Base-by-base conservation (phyloP, 2,888 invertebrate species). In the Tipula helvola region DNA sequence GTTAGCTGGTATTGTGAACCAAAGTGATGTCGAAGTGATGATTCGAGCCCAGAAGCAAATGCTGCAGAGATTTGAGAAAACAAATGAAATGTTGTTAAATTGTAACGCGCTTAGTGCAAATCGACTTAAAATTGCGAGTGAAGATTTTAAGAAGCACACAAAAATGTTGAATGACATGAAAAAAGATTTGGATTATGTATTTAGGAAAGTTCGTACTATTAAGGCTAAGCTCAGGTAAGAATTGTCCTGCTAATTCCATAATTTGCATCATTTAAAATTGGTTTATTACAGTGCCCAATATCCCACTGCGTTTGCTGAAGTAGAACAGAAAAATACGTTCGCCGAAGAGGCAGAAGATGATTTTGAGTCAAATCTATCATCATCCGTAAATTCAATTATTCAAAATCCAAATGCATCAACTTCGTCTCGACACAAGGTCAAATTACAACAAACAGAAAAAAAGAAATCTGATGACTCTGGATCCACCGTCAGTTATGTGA, bases 41-140 rank as follows among this genome's bases (percentile, higher is more conserved):
- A 97, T 98, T 88, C 92, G 96, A 88, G 97, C 97, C 3, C 98
- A 98, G 90, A 97, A 97, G 91, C 97, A 97, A 92, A 98, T 98
- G 98, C 91, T 99, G 39, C 97, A 97, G 89, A 93, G 99, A 87
- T 99, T 99, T 92, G 99, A 99, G 90, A 99, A 99, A 91, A 99
- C 99, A 0, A 99, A 99, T 90, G 99, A 99, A 92, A 99, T 99
- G 99, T 92, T 99, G 42, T 95, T 97, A 10, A 99, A 99, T 91
- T 99, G 99, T 90, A 98, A 98, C 91, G 96, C 97, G 18, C 91
- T 99, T n/a, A 97, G 98, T 0, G 95, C 96, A 3, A 95, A 95
- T 88, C 94, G 99, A 12, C 93, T 97, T 87, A 96, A 97, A 89
- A 95, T 94, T 28, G 97, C 98, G 0, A 95, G 95, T 8, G 94